Base-by-base conservation (phyloP, 2,113 vertebrate genomes). In the Asarcornis scutulata region DNA sequence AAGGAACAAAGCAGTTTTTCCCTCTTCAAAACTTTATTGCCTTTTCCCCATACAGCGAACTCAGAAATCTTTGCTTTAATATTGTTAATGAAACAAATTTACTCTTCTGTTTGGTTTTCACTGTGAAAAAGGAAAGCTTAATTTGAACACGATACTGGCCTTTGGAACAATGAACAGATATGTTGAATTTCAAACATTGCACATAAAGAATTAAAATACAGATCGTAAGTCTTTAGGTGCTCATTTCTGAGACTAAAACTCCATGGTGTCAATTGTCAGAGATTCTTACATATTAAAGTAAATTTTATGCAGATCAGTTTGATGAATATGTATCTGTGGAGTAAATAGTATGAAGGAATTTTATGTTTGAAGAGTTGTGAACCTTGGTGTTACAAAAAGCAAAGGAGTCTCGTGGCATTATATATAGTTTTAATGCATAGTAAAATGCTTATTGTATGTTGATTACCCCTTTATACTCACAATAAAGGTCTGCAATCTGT, bases 21-120 rank as follows among this genome's bases (percentile, higher is more conserved):
- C 96, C 59, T 94, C 96, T 98, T 98, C 97, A 97, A 98, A 98
- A 98, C 97, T 98, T 98, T 96, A 98, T 98, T 98, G 95, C 97
- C 89, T 97, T 98, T 97, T 97, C 91, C 96, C 88, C 58, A 71
- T 95, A 88, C 93, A 97, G 86, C 2, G 17, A 97, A 98, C 93
- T 98, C 93, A 78, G 96, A 97, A 97, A 96, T 97, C 81, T 97
- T 97, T 96, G 92, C 86, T 97, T 96, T 97, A 97, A 97, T 97
- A 96, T 91, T 97, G 86, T 97, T 97, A 97, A 95, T 97, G 95
- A 98, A 98, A 97, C 80, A 90, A 68, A 97, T 97, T 67, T 96
- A 89, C 78, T 95, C 95, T 73, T 97, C 93, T 97, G 95, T 97
- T 98, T 98, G 84, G 85, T 96, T 97, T 97, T 96, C 90, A 79